Percentiles rank a stretch among this genome's conserved stretches.
Conservation (phyloP, 2,888 invertebrate genomes). For the Odontomyia ornata region DNA sequence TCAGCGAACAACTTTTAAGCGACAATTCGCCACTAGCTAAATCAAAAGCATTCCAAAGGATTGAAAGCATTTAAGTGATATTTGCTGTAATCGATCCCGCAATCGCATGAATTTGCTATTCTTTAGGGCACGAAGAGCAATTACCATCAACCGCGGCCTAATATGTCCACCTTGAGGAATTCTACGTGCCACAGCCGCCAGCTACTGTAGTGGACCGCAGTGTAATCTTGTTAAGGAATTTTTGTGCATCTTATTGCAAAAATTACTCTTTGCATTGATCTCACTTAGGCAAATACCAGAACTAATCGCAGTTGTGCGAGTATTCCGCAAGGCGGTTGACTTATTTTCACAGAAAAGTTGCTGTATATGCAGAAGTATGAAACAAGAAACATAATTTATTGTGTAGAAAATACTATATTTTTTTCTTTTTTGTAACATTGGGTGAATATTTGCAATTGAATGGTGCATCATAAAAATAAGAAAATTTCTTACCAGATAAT, state of each 20-base stretch:
- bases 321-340: too few species aligned
- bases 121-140: neutral
- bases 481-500: too few species aligned
- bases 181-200: neutral
- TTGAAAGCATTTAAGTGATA: constrained; percentile 22
- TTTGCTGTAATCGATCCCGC: constrained; percentile 7
- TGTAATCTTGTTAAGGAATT: neutral
- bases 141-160: constrained; percentile 3
- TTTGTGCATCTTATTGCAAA: neutral
- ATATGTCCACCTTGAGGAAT: constrained; percentile 15
- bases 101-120: neutral
- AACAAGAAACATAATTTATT: too few species aligned
- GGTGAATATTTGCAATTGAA: too few species aligned
- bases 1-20: neutral
- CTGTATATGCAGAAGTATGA: too few species aligned
- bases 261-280: neutral
- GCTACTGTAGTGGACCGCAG: neutral
- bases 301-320: too few species aligned
- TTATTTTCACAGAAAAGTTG: too few species aligned
- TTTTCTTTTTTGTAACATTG: too few species aligned
- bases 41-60: neutral
- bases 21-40: neutral
- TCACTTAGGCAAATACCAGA: neutral
- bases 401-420: too few species aligned
- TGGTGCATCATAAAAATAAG: too few species aligned